These are phyloP conservation scores for Heliconius cydno DNA, from an alignment of 2,888 invertebrate species.

Conservation along the genomic window DNA sequence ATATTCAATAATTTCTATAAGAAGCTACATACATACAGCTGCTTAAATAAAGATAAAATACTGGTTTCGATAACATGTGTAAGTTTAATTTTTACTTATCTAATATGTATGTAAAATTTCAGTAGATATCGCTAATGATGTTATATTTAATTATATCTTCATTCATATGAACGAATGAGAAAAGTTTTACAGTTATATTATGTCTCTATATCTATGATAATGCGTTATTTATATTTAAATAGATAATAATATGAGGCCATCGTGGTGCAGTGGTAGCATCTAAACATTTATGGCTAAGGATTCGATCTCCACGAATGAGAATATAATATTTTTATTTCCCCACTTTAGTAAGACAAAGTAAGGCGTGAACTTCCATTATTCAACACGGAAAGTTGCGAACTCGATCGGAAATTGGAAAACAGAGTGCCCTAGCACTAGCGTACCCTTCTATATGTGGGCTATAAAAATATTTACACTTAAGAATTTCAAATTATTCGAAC, in stretches of 20 bases:
- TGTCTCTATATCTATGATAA: not conserved
- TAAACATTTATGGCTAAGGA: too few relatives aligned
- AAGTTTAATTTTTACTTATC: conserved; percentile 12
- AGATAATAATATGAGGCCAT: not conserved
- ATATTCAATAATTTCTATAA: not conserved
- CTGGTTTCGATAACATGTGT: conserved; percentile 20
- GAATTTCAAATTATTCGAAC: too few relatives aligned
- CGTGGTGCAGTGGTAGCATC: too few relatives aligned
- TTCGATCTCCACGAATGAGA: too few relatives aligned
- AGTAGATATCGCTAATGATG: not conserved
- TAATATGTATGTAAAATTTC: conserved; percentile 16
- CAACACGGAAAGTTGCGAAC: too few relatives aligned
- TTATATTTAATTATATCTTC: conserved; percentile 10
- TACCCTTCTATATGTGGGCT: too few relatives aligned
- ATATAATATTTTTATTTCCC: too few relatives aligned
- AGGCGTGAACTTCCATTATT: too few relatives aligned
- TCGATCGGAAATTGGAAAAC: too few relatives aligned
- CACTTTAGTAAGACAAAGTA: too few relatives aligned
- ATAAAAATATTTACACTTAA: too few relatives aligned
- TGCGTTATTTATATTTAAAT: not conserved
- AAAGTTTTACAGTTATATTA: not conserved
- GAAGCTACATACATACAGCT: not conserved
- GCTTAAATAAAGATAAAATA: conserved; percentile 17
- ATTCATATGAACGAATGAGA: not conserved
- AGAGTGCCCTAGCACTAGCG: too few relatives aligned